Base-by-base conservation (phyloP, 2,797 vertebrate species). In the Lepus townsendii region DNA sequence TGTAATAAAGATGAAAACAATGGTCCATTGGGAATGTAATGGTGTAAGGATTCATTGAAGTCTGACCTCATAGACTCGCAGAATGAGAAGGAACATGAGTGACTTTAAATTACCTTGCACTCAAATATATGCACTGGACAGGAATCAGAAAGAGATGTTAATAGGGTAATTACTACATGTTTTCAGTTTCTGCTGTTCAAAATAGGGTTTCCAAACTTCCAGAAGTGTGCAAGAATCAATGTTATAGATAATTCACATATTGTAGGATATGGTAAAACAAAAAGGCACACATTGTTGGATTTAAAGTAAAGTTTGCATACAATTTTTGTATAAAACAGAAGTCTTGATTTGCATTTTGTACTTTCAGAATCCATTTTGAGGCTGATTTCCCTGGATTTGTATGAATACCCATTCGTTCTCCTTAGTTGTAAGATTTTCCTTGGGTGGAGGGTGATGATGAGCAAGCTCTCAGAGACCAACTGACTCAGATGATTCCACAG, bases 281-380 rank as follows among this genome's bases (percentile, higher is more conserved):
- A 89, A 88, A 92, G 12, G 24, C 5, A 79, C 38, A 60, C 50
- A 22, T 27, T 83, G 27, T 63, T 94, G 22, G 54, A 80, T 86
- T 68, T 69, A 80, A 54, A 79, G 16, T 52, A 77, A 87, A 42
- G 11, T 75, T 65, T 95, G 16, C 32, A 38, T 86, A 24, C 13
- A 79, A 95, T 78, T 77, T 86, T 75, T 57, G 38, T 54, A 50
- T 82, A 52, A 94, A 85, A 60, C 5, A 73, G 19, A 72, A 75
- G 76, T 42, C 27, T 75, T 91, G 26, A 57, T 85, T 79, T 66
- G 0, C 14, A 62, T 72, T 20, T 52, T 79, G 3, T 72, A 47
- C 35, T 77, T 94, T 84, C 68, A 87, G 17, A 73, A 84, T 82
- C 16, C 63, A 54, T 80, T 94, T 95, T 22, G 10, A 91, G 14